These are phyloP conservation scores for Phortica variegata DNA, from an alignment of 1,140 invertebrate species.

Conservation along the genomic window DNA sequence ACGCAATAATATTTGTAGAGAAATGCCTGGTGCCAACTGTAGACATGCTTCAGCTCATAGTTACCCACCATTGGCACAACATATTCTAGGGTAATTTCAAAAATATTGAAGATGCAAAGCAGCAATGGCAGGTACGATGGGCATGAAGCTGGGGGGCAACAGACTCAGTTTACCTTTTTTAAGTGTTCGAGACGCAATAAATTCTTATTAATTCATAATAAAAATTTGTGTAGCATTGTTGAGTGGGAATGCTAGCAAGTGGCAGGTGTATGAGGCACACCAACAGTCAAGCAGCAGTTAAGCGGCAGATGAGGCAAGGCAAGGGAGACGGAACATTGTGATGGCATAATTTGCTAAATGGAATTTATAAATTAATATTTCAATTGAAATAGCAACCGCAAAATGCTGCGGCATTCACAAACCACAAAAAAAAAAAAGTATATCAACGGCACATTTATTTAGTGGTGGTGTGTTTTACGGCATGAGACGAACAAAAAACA, in stretches of 20 bases:
- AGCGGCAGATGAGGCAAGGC: too few relatives aligned
- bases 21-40: conserved; percentile 30
- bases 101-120: conserved; percentile 9
- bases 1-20: conserved; percentile 49
- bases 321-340: neutral
- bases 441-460: too few relatives aligned
- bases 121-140: conserved; percentile 1
- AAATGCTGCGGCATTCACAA: too few relatives aligned
- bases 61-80: too few relatives aligned
- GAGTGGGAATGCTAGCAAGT: neutral
- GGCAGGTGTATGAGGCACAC: neutral
- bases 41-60: too few relatives aligned
- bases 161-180: conserved; percentile 7
- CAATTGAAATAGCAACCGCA: conserved; percentile 37
- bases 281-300: too few relatives aligned
- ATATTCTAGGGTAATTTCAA: conserved; percentile 28
- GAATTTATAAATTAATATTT: conserved; percentile 51
- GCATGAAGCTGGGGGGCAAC: conserved; percentile 1
- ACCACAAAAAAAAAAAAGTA: too few relatives aligned
- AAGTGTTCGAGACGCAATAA: conserved; percentile 28
- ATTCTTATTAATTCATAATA: conserved; percentile 53
- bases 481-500: too few relatives aligned
- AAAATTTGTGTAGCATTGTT: conserved; percentile 35
- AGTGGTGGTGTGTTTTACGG: too few relatives aligned
- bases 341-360: conserved; percentile 18